phyloP scores from a whole-genome alignment of 2,888 invertebrate species.

The Latheticus oryzae region DNA sequence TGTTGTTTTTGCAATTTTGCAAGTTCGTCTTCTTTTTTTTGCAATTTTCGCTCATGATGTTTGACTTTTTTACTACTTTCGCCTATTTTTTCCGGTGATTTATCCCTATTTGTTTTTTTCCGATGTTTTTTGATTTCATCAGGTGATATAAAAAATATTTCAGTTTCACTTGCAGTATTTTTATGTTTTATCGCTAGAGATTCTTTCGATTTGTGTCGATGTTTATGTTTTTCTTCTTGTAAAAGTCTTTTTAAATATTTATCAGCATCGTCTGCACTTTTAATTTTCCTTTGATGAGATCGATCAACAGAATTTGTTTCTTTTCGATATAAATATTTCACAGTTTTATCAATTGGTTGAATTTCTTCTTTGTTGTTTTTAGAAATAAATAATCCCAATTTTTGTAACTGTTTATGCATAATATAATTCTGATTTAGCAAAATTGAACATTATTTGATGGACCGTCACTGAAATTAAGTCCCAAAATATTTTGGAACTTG shows the following conservation, averaged over 20 bases:
- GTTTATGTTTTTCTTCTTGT: background rate
- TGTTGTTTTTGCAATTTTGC: conserved; percentile 2
- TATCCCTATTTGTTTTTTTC: conserved; percentile 4
- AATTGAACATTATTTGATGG: background rate
- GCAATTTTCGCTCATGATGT: background rate
- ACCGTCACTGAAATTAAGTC: conserved; percentile 6
- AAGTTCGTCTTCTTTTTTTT: conserved; percentile 1
- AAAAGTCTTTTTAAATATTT: background rate
- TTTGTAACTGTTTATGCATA: conserved; percentile 31
- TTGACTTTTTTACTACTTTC: background rate
- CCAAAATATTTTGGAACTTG: conserved; percentile 4
- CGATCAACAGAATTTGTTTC: conserved; percentile 3
- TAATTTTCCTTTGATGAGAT: conserved; percentile 3
- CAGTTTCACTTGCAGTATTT: conserved; percentile 8
- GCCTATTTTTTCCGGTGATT: background rate
- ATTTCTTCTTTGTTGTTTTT: conserved; percentile 13
- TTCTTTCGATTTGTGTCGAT: conserved; percentile 4
- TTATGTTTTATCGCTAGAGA: background rate
- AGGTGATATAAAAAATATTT: conserved; percentile 22
- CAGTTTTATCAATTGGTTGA: conserved; percentile 3
- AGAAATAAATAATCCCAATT: conserved; percentile 23
- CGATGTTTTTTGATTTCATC: conserved; percentile 14
- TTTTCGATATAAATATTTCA: conserved; percentile 21
- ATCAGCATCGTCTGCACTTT: conserved; percentile 11
- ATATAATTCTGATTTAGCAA: background rate